Conservation (phyloP, 2,113 vertebrate genomes). For the Ciconia maguari region DNA sequence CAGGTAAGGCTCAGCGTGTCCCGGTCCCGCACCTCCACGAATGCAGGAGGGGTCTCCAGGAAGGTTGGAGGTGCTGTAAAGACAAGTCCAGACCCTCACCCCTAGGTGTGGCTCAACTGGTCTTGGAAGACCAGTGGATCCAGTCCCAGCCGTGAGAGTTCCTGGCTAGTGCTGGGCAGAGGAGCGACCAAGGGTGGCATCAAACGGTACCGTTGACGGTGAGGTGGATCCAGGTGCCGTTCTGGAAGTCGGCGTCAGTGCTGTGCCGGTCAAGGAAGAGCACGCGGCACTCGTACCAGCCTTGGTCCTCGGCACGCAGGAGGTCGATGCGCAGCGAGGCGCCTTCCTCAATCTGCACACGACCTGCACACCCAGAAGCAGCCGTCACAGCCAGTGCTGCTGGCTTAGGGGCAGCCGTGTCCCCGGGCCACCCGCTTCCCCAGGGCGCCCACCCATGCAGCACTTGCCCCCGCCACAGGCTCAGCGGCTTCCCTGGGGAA, state of each 20-base stretch:
- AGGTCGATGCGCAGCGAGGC: slow-evolving; percentile 87
- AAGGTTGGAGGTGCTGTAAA: slow-evolving; percentile 87
- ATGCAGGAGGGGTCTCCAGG: slow-evolving; percentile 83
- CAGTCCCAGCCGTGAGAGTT: neutral
- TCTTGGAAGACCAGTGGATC: neutral
- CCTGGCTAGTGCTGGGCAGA: neutral
- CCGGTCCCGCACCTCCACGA: slow-evolving; percentile 84
- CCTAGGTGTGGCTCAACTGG: neutral
- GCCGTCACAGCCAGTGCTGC: accelerated
- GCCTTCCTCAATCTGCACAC: slow-evolving; percentile 82
- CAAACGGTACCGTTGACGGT: slow-evolving; percentile 78
- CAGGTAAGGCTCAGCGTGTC: slow-evolving; percentile 85
- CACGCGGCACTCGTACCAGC: slow-evolving; percentile 96
- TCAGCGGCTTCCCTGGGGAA: neutral
- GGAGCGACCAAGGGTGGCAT: accelerated
- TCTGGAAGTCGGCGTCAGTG: slow-evolving; percentile 84
- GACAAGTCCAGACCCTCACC: neutral
- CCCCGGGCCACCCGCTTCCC: neutral
- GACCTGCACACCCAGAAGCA: slow-evolving; percentile 69
- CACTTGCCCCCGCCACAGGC: accelerated
- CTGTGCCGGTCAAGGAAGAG: slow-evolving; percentile 87
- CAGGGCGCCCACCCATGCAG: accelerated
- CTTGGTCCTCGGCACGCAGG: slow-evolving; percentile 89
- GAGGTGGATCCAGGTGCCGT: slow-evolving; percentile 96
- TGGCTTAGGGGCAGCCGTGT: accelerated